Evolutionary conservation across 2,113 vertebrate species (phyloP).

Genomic region (Poecile atricapillus): DNA sequence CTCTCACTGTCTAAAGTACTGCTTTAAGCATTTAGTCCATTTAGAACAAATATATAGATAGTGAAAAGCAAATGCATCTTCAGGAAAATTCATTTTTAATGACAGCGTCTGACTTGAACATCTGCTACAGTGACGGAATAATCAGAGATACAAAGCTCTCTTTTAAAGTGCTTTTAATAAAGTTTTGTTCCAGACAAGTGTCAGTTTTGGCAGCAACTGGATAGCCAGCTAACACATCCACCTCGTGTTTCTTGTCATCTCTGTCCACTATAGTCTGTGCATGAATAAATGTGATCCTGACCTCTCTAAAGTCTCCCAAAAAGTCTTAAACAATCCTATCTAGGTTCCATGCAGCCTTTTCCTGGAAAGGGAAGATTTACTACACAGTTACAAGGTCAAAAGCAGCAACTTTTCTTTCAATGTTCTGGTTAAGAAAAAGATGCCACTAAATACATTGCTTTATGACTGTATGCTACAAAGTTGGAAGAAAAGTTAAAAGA

Average conservation of each 20-base stretch:
- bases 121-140: neutral
- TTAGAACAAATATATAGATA: neutral
- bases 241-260: neutral
- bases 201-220: neutral
- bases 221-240: neutral
- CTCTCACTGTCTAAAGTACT: neutral
- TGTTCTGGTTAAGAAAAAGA: neutral
- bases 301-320: neutral
- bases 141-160: neutral
- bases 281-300: neutral
- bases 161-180: constrained; percentile 6
- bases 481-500: neutral
- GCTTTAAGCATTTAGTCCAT: neutral
- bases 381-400: neutral
- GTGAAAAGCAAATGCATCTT: neutral
- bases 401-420: neutral
- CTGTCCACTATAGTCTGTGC: neutral
- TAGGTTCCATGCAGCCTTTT: neutral
- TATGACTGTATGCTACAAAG: neutral
- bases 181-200: neutral
- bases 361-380: neutral
- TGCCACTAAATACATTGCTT: neutral
- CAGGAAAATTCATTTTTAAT: neutral
- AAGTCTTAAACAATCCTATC: neutral
- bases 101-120: neutral